These are phyloP conservation scores for Acyrthosiphon pisum DNA, from an alignment of 1,140 invertebrate genomes.

Conservation along the genomic window DNA sequence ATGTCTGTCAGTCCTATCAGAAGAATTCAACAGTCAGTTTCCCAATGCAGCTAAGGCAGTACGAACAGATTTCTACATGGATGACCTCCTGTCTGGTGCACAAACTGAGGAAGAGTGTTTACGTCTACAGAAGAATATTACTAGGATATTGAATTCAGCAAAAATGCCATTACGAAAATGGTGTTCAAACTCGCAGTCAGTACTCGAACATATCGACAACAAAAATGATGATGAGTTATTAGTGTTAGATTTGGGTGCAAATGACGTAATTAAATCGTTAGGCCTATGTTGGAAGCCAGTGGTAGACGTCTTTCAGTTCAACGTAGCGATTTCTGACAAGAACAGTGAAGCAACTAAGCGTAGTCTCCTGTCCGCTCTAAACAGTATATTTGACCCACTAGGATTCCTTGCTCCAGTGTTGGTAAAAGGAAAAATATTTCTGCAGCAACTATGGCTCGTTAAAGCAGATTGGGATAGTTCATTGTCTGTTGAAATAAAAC, in stretches of 20 bases:
- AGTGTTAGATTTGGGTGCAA: background rate
- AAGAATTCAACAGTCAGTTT: background rate
- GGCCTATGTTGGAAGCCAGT: background rate
- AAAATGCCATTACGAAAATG: no score
- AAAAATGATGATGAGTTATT: no score
- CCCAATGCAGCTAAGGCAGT: background rate
- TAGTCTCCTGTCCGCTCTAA: background rate
- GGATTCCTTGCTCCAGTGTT: background rate
- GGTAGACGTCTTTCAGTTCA: background rate
- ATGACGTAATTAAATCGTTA: background rate
- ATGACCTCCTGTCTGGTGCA: no score
- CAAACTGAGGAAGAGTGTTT: no score
- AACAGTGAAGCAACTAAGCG: background rate
- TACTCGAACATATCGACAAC: no score
- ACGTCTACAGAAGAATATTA: no score
- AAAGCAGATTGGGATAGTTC: background rate
- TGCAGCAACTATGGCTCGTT: background rate
- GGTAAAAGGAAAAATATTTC: conserved; percentile 19
- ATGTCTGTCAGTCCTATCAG: background rate
- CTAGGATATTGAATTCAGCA: no score
- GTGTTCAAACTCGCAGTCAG: no score
- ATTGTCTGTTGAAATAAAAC: background rate
- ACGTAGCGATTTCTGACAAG: background rate
- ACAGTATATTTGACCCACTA: background rate
- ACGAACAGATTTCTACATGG: background rate